Evolutionary conservation across 2,113 vertebrate species (phyloP).

Genomic region (Hucho hucho): DNA sequence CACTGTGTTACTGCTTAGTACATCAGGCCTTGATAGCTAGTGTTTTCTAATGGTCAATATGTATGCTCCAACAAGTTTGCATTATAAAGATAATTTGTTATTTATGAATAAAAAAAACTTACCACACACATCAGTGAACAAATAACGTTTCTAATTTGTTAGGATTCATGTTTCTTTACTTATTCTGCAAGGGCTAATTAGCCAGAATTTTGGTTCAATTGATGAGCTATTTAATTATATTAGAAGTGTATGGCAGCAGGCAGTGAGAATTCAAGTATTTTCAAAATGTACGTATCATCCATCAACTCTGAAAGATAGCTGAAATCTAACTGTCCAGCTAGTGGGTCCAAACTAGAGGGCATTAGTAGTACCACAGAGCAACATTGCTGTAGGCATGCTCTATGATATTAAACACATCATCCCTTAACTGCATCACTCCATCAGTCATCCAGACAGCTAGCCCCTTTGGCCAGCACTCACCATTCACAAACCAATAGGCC

Average conservation of each 20-base stretch:
- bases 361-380: constrained; percentile 51
- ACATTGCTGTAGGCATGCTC: constrained; percentile 65
- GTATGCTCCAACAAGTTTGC: neutral
- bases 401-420: constrained; percentile 74
- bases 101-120: neutral
- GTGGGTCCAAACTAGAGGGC: constrained; percentile 70
- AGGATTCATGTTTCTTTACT: too few relatives aligned
- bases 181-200: too few relatives aligned
- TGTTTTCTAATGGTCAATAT: too few relatives aligned
- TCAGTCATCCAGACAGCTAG: constrained; percentile 65
- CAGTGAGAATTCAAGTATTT: constrained; percentile 40
- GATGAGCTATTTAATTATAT: constrained; percentile 45
- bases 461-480: constrained; percentile 28
- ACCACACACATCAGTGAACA: constrained; percentile 20
- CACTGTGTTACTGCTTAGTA: too few relatives aligned
- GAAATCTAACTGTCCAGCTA: constrained; percentile 55
- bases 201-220: too few relatives aligned
- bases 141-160: constrained; percentile 9
- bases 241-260: constrained; percentile 37
- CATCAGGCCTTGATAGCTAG: too few relatives aligned
- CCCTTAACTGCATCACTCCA: constrained; percentile 65
- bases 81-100: neutral
- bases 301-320: constrained; percentile 59
- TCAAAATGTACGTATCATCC: constrained; percentile 47
- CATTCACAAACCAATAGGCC: constrained; percentile 58